Evolutionary conservation across 2,888 invertebrate genomes (phyloP).

Genomic region (Thymelicus lineola): DNA sequence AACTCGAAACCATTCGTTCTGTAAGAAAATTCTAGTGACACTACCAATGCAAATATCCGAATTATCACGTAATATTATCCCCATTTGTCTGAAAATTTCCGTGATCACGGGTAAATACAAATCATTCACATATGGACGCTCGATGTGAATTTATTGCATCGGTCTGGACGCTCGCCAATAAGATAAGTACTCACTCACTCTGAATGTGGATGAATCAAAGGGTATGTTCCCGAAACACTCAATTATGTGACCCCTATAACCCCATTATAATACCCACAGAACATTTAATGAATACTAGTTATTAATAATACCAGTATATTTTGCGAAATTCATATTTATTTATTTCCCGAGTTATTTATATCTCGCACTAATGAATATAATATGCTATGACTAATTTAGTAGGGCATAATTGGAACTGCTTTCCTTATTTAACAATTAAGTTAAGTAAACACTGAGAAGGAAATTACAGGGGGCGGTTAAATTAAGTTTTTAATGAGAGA

Average conservation of each 20-base stretch:
- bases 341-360: background rate
- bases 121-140: slow-evolving; percentile 17
- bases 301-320: slow-evolving; percentile 5
- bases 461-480: too few relatives aligned
- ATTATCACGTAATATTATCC: too few relatives aligned
- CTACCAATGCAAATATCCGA: too few relatives aligned
- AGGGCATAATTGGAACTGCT: too few relatives aligned
- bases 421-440: too few relatives aligned
- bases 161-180: slow-evolving; percentile 22
- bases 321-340: background rate
- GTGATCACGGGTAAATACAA: background rate
- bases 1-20: too few relatives aligned
- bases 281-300: too few relatives aligned
- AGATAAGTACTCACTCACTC: background rate
- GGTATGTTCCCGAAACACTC: slow-evolving; percentile 43
- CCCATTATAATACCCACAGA: slow-evolving; percentile 6
- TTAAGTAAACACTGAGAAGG: too few relatives aligned
- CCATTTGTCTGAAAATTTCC: background rate
- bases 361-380: background rate
- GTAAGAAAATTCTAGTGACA: too few relatives aligned
- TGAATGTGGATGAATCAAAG: slow-evolving; percentile 38
- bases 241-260: slow-evolving; percentile 25
- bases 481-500: too few relatives aligned
- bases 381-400: too few relatives aligned
- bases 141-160: slow-evolving; percentile 7